Evolutionary conservation across 2,113 vertebrate species (phyloP), one percentile per base, ranked within the genome.

Genomic region (Dryoscopus gambensis): DNA sequence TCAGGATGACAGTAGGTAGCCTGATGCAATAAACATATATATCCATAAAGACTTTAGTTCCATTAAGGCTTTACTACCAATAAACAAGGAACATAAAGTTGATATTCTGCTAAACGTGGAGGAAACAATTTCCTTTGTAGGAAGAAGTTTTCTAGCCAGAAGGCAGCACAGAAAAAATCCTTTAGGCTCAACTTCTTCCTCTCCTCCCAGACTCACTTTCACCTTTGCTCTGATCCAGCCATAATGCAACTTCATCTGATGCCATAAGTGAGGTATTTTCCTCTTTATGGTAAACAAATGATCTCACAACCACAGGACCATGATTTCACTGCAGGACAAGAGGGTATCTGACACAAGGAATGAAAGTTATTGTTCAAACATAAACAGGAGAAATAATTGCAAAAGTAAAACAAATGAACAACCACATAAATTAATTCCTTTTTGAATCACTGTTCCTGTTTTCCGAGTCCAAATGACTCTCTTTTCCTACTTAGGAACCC

Each of bases 391-490:
- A 94, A 95, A 89, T 94, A 88, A 92, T 83, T 94, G 64, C 60
- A 82, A 82, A 92, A 92, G 79, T 70, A 84, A 93, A 96, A 87
- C 47, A 91, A 93, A 91, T 92, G 53, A 97, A 84, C 57, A 94
- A 64, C 46, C 83, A 91, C 88, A 83, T 73, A 94, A 90, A 95
- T 95, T 94, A 95, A 94, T 96, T 96, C 76, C 24, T 87, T 88
- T 73, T 75, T 89, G 70, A 93, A 95, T 93, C 76, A 92, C 73
- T 87, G 79, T 74, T 90, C 53, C 80, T 89, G 49, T 93, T 96
- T 82, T 95, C 71, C 56, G 77, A 96, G 75, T 65, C 76, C 67
- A 95, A 95, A 62, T 74, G 63, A 93, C 69, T 93, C 82, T 93
- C 52, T 31, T 76, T 92, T 64, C 90, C 90, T 87, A 65, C 85